Base-by-base conservation (phyloP, 2,888 invertebrate species). In the Phania funesta region DNA sequence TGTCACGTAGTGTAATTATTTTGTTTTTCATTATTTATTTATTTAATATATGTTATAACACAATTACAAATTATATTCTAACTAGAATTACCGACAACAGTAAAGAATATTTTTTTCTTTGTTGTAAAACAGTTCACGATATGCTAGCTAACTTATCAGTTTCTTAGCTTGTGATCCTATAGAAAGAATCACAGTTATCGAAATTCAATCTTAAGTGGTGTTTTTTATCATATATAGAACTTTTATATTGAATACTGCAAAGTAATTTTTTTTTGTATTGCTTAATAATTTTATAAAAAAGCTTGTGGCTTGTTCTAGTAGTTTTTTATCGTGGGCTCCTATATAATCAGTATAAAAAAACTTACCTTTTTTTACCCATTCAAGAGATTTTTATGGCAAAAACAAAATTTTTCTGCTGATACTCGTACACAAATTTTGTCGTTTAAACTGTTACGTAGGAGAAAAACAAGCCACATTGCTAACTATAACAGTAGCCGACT, bases 361-460 rank as follows among this genome's bases (percentile, higher is more conserved):
- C 7, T 11, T 24, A 56, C 65, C 26, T 65, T 4, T 41, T 4
- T 22, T 44, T 7, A 20, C 22, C 22, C 38, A 44, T 4, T 38
- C 16, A 41, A 35, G 11, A 24, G 18, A 18, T 52, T 50, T 29
- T 11, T 52, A 2, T 54, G 20, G 26, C 0, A 54, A 26, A 62
- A 54, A 64, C 22, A 9, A 16, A 77, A 60, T 22, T 50, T 78
- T 73, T 76, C 18, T 80, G 77, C 81, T 77, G 77, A 73, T 68
- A n/a, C n/a, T n/a, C n/a, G n/a, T n/a, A n/a, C n/a, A 60, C 50
- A 74, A 67, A 54, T 48, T 22, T 52, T 46, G 26, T 44, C n/a
- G 56, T 58, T 67, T 26, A 13, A 48, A 22, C 41, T 58, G 16
- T 65, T 29, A n/a, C n/a, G n/a, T n/a, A 62, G 54, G n/a, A 46